Base-by-base conservation (phyloP, 2,797 vertebrate genomes). In the Macroramphosus scolopax region DNA sequence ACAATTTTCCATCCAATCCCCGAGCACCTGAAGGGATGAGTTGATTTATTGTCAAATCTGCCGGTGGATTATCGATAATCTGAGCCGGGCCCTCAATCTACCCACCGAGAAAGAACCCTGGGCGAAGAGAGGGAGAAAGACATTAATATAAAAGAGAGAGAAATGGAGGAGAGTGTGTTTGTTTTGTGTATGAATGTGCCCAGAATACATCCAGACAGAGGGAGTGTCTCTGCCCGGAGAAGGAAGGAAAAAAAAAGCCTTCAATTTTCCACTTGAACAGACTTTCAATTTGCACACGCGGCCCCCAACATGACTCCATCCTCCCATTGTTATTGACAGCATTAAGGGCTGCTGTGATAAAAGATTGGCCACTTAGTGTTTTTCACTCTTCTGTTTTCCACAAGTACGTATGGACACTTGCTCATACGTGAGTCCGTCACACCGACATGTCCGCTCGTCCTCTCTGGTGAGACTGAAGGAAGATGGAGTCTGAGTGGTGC, bases 61-160 rank as follows among this genome's bases (percentile, higher is more conserved):
- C 32, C 39, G 63, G 22, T 51, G 86, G 87, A 89, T 87, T 88
- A 87, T 86, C 71, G 55, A 78, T 83, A 79, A 85, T 86, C 80
- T 82, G 61, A 62, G 53, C 60, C 65, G 17, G 64, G 61, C 67
- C 66, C 64, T 74, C 76, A 64, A 58, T 58, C 62, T 61, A 45
- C 35, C 48, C 61, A 49, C 57, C 56, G 45, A 48, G 68, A 73
- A 64, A 72, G 28, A 40, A 48, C 28, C 29, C 20, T 2, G 24
- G 68, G 48, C 33, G 9, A 15, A 25, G 26, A 52, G 36, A 8
- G 6, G 6, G 14, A 53, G 38, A 67, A 46, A 46, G 12, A 30
- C 10, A 45, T n/a, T n/a, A n/a, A n/a, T n/a, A n/a, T n/a, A n/a
- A n/a, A n/a, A n/a, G n/a, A n/a, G 30, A 59, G 50, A 26, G 51